Evolutionary conservation across 2,797 vertebrate species (phyloP), one percentile per base, ranked within the genome.

Genomic region (Hipposideros larvatus): DNA sequence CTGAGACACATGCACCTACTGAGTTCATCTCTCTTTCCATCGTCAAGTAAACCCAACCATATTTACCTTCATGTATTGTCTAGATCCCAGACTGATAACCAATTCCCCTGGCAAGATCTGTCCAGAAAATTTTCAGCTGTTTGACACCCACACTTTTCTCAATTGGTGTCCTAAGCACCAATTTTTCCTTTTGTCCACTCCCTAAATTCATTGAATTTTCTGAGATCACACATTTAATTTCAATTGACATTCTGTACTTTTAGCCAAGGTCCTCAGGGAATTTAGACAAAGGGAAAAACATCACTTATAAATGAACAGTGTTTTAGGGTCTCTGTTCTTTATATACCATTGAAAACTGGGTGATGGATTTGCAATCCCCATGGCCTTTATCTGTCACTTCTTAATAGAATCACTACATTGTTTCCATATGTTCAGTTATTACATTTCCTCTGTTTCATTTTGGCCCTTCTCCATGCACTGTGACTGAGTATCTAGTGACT

Each of bases 331-430:
- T 93, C 91, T 96, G 43, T 71, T 97, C 91, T 96, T 95, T 94
- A 90, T 84, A 73, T 79, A 65, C 65, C 59, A 91, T 48, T 92
- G 92, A 97, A 96, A 97, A 92, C 65, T 57, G 41, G 57, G 94
- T 84, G 90, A 96, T 94, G 92, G 91, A 97, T 95, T 92, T 96
- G 91, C 46, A 95, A 53, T 94, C 66, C 75, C 71, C 28, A 46
- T 85, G 83, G 90, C 88, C 79, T 94, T 90, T 97, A 94, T 96
- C 97, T 97, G 88, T 96, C 94, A 96, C 55, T 95, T 96, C 82
- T 96, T 96, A 94, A 94, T 85, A 95, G 66, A 96, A 96, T 96
- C 78, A 85, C 74, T 89, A 34, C 83, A 95, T 97, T 96, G 41
- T 73, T 96, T 97, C 94, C 91, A 90, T 91, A 96, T 95, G 83